Conservation (phyloP, 1,140 invertebrate genomes). For the Drosophila lowei region DNA sequence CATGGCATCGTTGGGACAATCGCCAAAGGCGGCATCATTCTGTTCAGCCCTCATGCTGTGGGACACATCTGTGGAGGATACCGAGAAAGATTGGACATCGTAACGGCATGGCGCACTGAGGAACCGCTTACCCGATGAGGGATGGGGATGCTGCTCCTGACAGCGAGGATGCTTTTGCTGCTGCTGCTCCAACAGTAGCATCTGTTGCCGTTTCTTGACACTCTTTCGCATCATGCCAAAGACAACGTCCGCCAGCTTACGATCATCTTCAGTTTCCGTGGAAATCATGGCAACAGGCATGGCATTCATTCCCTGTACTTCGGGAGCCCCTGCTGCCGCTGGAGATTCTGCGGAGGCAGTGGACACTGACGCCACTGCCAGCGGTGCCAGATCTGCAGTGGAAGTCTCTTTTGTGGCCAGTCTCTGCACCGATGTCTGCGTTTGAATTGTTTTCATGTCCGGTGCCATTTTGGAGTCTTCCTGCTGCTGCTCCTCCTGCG, state of each 20-base stretch:
- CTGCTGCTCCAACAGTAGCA: too few species aligned
- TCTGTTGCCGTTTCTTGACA: too few species aligned
- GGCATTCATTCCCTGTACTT: too few species aligned
- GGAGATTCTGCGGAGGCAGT: neutral
- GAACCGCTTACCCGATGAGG: too few species aligned
- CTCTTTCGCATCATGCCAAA: too few species aligned
- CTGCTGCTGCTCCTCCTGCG: neutral
- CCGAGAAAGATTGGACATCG: neutral
- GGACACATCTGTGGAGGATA: slow-evolving; percentile 6
- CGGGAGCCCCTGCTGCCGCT: too few species aligned
- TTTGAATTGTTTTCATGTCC: slow-evolving; percentile 28
- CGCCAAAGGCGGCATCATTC: slow-evolving; percentile 1
- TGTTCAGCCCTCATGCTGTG: neutral
- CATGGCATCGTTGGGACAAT: slow-evolving; percentile 41
- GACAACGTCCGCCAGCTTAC: too few species aligned
- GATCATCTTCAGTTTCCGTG: too few species aligned
- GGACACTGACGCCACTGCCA: neutral
- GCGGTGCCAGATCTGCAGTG: slow-evolving; percentile 43
- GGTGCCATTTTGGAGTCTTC: neutral
- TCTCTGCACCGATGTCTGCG: slow-evolving; percentile 13
- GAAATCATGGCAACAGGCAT: too few species aligned
- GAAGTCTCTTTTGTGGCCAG: slow-evolving; percentile 49
- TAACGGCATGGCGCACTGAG: too few species aligned
- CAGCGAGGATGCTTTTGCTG: too few species aligned
- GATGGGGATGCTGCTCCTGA: too few species aligned